Percentiles rank a stretch among this genome's conserved stretches.
Evolutionary conservation across 2,113 vertebrate genomes (phyloP).

Genomic region (Microcebus ravelobensis): DNA sequence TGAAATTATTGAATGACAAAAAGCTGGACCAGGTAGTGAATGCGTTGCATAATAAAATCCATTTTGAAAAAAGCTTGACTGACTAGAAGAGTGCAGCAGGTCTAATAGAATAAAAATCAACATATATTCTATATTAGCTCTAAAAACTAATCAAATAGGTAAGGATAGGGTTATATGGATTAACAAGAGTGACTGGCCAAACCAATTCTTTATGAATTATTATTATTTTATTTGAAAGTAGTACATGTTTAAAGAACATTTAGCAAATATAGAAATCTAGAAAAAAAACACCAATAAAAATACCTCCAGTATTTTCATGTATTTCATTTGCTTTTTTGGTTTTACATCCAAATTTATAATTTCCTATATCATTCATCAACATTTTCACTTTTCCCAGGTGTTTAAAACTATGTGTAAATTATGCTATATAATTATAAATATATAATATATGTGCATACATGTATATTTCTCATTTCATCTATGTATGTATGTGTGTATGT

Average conservation of each 20-base stretch:
- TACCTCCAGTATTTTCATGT: background rate
- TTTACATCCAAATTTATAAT: background rate
- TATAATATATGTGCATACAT: background rate
- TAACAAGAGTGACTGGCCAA: background rate
- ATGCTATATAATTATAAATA: background rate
- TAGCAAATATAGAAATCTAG: background rate
- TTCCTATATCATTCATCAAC: background rate
- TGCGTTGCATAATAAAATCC: background rate
- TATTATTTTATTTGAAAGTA: background rate
- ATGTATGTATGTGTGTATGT: too few relatives aligned
- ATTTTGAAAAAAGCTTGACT: background rate
- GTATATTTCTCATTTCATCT: too few relatives aligned
- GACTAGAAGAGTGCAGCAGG: background rate
- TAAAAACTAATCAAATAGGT: background rate
- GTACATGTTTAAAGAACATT: background rate
- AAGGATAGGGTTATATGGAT: background rate
- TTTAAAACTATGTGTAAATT: background rate
- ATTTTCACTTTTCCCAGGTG: background rate
- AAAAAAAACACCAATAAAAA: background rate
- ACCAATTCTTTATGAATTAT: background rate
- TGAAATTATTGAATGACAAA: background rate
- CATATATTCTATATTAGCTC: background rate
- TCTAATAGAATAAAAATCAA: background rate
- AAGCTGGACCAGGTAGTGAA: background rate
- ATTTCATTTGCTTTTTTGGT: background rate